These are phyloP conservation scores for Sterna hirundo DNA, from an alignment of 2,113 vertebrate genomes.

Conservation along the genomic window DNA sequence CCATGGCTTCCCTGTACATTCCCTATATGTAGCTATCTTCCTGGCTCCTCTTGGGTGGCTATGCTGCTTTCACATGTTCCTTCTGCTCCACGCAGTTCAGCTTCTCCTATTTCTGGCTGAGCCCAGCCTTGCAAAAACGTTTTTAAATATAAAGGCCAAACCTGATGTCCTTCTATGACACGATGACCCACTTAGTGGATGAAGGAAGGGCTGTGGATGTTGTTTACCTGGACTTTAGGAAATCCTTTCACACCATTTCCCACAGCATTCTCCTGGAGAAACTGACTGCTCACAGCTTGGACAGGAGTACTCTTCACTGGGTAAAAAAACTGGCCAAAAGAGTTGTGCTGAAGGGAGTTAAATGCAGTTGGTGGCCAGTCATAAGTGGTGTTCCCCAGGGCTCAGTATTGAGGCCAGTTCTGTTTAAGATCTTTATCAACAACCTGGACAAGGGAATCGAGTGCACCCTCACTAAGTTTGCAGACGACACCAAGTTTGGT, in stretches of 20 bases:
- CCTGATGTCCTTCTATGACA: not conserved
- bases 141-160: not conserved
- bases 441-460: fast-evolving
- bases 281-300: not conserved
- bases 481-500: fast-evolving
- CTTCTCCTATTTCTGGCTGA: not conserved
- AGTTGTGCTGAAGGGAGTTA: not conserved
- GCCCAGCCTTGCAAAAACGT: not conserved
- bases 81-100: not conserved
- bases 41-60: not conserved
- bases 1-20: not conserved
- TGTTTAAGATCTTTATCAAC: not conserved
- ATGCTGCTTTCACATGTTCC: not conserved
- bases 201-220: not conserved
- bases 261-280: not conserved
- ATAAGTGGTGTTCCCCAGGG: not conserved
- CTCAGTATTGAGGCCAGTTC: not conserved
- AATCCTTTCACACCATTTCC: not conserved
- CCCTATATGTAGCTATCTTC: fast-evolving
- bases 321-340: not conserved
- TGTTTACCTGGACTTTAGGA: not conserved
- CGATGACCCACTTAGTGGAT: not conserved
- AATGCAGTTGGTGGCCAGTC: fast-evolving
- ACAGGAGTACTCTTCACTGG: not conserved
- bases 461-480: not conserved